phyloP scores from a whole-genome alignment of 2,113 vertebrate genomes.

The Elaphurus davidianus region DNA sequence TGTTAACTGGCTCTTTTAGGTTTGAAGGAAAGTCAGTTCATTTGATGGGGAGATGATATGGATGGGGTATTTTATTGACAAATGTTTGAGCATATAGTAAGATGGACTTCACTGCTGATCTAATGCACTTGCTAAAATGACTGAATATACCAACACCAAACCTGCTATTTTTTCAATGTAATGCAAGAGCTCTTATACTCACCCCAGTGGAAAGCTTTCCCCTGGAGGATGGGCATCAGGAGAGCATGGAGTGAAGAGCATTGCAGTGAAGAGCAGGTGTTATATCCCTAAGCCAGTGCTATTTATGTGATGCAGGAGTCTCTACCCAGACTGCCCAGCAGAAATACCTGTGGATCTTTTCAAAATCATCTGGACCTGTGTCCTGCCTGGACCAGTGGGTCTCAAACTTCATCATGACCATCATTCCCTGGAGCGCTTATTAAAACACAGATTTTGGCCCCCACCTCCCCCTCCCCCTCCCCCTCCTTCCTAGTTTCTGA shows the following conservation, averaged over 20 bases:
- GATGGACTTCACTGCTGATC: not conserved
- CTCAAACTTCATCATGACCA: not conserved
- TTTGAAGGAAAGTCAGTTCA: not conserved
- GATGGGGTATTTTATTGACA: not conserved
- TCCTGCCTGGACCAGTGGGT: not conserved
- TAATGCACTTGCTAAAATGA: conserved; percentile 38
- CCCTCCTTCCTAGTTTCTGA: not conserved
- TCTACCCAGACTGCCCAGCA: not conserved
- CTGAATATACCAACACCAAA: not conserved
- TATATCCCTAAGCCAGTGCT: not conserved
- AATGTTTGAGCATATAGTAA: not conserved
- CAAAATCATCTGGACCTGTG: not conserved
- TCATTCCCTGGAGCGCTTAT: not conserved
- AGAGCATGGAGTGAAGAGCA: not conserved
- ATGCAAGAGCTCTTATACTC: not conserved
- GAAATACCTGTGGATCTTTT: not conserved
- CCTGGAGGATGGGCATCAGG: not conserved
- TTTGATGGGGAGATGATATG: not conserved
- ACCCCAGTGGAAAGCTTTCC: not conserved
- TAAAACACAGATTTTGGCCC: not conserved
- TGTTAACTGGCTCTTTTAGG: conserved; percentile 5
- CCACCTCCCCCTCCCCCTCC: accelerated
- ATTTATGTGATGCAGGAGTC: not conserved
- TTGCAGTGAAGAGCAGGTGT: not conserved
- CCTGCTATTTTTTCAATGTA: not conserved